Conservation (phyloP, 1,140 invertebrate genomes). For the Bombyx mori region ASM3026992v2 NC_085119.1:2902001-2902500, state of each 20-base stretch:
- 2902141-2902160: too few species aligned
- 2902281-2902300: slow-evolving; percentile 73
- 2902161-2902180: too few species aligned
- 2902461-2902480: too few species aligned
- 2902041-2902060: too few species aligned
- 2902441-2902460: slow-evolving; percentile 51
- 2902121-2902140: too few species aligned
- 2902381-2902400: slow-evolving; percentile 46
- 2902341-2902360: slow-evolving; percentile 49
- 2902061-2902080: too few species aligned
- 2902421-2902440: slow-evolving; percentile 56
- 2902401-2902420: slow-evolving; percentile 27
- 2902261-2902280: slow-evolving; percentile 89
- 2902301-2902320: slow-evolving; percentile 50
- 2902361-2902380: slow-evolving; percentile 35
- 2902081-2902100: too few species aligned
- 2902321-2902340: slow-evolving; percentile 45
- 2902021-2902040: too few species aligned
- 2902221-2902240: slow-evolving; percentile 69
- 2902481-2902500: too few species aligned
- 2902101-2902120: too few species aligned
- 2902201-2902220: background rate
- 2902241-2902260: slow-evolving; percentile 90
- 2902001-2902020: too few species aligned
- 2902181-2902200: too few species aligned